These are phyloP conservation scores for Sapayoa aenigma DNA, from an alignment of 2,113 vertebrate species.

Conservation along the genomic window DNA sequence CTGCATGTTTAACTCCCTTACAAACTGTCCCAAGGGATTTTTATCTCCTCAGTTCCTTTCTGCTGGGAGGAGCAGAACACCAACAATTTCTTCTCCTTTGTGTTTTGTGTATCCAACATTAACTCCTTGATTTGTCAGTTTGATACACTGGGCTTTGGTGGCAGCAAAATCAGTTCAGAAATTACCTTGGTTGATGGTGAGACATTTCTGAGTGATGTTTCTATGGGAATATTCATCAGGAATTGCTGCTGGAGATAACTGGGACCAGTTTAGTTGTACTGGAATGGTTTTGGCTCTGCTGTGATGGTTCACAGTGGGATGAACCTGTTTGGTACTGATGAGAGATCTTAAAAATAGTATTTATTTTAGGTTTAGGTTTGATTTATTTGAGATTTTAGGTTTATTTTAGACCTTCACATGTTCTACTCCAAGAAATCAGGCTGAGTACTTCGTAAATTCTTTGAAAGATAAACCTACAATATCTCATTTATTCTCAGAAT, in stretches of 20 bases:
- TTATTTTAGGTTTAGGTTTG: too few species aligned
- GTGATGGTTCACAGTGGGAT: accelerated
- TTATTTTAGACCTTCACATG: background rate
- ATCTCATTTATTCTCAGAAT: background rate
- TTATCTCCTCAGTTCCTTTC: background rate
- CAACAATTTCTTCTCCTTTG: background rate
- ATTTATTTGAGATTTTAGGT: background rate
- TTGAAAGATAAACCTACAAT: background rate
- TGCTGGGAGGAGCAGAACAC: background rate
- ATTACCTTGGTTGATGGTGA: background rate
- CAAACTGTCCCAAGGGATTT: background rate
- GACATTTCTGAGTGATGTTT: background rate
- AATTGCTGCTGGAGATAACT: background rate
- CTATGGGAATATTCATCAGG: accelerated
- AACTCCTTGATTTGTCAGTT: background rate
- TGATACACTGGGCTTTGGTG: background rate
- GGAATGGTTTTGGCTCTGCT: background rate
- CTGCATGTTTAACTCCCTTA: background rate
- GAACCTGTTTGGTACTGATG: background rate
- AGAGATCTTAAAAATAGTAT: background rate
- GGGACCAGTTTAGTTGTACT: too few species aligned
- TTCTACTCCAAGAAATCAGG: background rate
- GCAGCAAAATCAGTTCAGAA: background rate
- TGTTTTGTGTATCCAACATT: background rate
- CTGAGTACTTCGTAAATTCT: background rate